phyloP scores from a whole-genome alignment of 2,888 invertebrate genomes.

The Brenthis hecate region DNA sequence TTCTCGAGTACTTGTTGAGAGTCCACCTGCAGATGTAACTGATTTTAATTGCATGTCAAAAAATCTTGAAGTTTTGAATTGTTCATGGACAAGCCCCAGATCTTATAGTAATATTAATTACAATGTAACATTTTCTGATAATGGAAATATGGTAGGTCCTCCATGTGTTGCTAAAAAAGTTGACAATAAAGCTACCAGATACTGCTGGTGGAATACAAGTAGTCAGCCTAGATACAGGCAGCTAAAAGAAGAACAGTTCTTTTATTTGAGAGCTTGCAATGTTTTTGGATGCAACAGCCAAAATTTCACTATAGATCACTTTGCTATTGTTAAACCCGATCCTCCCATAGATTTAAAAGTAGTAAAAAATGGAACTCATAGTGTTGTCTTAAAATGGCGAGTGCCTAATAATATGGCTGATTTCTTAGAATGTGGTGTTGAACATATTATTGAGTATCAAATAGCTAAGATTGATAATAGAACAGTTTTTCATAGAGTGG shows the following conservation, averaged over 20 bases:
- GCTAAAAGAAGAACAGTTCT: constrained; percentile 74
- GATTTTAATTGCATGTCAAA: constrained; percentile 88
- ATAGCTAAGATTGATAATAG: constrained; percentile 74
- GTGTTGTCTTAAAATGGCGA: constrained; percentile 65
- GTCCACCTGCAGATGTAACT: constrained; percentile 83
- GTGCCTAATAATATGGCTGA: constrained; percentile 65
- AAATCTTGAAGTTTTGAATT: constrained; percentile 88
- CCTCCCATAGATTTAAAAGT: constrained; percentile 57
- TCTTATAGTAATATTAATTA: constrained; percentile 64
- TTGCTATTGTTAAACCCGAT: constrained; percentile 68
- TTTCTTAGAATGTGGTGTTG: constrained; percentile 60
- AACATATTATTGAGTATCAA: constrained; percentile 74
- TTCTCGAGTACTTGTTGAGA: constrained; percentile 68
- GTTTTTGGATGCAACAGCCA: constrained; percentile 80
- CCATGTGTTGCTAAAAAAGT: constrained; percentile 49
- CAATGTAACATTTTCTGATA: constrained; percentile 55
- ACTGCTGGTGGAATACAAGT: constrained; percentile 61
- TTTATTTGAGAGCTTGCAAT: constrained; percentile 84
- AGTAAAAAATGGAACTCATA: constrained; percentile 58
- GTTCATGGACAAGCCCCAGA: constrained; percentile 86
- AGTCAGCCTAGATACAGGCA: constrained; percentile 71
- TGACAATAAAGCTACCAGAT: constrained; percentile 45
- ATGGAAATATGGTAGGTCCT: constrained; percentile 50
- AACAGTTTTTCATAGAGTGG: constrained; percentile 67
- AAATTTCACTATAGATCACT: constrained; percentile 83